phyloP scores from a whole-genome alignment of 2,888 invertebrate species.

The Coronaproctus castanopsis region DNA sequence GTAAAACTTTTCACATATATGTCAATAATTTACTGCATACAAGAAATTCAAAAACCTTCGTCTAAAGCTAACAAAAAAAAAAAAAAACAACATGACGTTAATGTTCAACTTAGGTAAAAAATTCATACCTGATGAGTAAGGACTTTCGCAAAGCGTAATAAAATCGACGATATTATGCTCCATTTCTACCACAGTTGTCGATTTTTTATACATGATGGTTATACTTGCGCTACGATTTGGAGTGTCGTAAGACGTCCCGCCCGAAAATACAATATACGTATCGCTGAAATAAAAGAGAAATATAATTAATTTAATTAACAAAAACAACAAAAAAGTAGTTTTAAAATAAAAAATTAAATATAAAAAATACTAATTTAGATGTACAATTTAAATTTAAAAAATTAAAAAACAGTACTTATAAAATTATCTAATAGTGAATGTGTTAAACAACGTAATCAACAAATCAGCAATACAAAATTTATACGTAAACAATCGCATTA shows the following conservation, averaged over 20 bases:
- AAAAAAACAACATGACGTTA: background rate
- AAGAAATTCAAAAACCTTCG: too few relatives aligned
- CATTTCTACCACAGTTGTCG: conserved; percentile 96
- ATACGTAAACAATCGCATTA: too few relatives aligned
- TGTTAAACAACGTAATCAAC: too few relatives aligned
- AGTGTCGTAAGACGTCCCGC: conserved; percentile 80
- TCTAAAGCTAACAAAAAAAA: too few relatives aligned
- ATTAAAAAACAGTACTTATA: too few relatives aligned
- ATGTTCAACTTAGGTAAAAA: background rate
- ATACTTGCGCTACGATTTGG: conserved; percentile 78
- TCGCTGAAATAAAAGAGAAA: conserved; percentile 41
- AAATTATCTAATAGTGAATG: too few relatives aligned
- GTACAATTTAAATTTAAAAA: background rate
- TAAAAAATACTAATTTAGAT: background rate
- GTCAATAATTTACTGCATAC: too few relatives aligned
- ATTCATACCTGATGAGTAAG: conserved; percentile 66
- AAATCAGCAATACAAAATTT: too few relatives aligned
- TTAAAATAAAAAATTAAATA: background rate
- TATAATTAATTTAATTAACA: background rate
- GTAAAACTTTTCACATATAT: too few relatives aligned
- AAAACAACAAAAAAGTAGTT: background rate
- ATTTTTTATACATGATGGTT: conserved; percentile 88
- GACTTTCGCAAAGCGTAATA: conserved; percentile 83
- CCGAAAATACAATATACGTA: conserved; percentile 88
- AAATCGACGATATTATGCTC: conserved; percentile 96